These are phyloP conservation scores for Brienomyrus longianalis DNA, from an alignment of 2,113 vertebrate species.

Conservation along the genomic window DNA sequence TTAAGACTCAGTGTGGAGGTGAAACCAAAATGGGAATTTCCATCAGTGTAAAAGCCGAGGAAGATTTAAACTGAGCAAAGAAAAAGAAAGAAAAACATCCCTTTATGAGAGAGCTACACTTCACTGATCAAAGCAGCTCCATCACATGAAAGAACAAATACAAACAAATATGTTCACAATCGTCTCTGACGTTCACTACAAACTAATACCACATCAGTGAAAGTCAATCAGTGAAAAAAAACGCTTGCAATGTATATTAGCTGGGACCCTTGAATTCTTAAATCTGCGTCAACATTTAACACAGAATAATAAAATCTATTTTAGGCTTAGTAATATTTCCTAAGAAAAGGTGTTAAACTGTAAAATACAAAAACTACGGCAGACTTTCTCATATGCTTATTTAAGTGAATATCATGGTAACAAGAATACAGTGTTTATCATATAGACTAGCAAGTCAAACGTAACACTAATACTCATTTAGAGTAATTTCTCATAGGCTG, in stretches of 20 bases:
- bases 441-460: background rate
- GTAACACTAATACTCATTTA: background rate
- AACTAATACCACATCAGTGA: background rate
- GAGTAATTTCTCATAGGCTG: background rate
- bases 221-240: background rate
- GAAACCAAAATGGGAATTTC: background rate
- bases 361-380: background rate
- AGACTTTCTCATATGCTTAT: too few species aligned
- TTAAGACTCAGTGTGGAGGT: background rate
- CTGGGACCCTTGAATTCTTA: background rate
- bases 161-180: background rate
- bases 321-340: background rate
- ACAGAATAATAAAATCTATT: background rate
- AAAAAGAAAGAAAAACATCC: background rate
- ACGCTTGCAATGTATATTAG: background rate
- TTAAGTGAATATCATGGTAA: background rate
- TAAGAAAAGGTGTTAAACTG: background rate
- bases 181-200: background rate
- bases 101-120: background rate
- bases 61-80: background rate
- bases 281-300: background rate
- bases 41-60: background rate
- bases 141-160: background rate
- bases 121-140: background rate
- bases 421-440: background rate